These are phyloP conservation scores for Ophion slaviceki DNA, from an alignment of 2,888 invertebrate species.

Conservation along the genomic window DNA sequence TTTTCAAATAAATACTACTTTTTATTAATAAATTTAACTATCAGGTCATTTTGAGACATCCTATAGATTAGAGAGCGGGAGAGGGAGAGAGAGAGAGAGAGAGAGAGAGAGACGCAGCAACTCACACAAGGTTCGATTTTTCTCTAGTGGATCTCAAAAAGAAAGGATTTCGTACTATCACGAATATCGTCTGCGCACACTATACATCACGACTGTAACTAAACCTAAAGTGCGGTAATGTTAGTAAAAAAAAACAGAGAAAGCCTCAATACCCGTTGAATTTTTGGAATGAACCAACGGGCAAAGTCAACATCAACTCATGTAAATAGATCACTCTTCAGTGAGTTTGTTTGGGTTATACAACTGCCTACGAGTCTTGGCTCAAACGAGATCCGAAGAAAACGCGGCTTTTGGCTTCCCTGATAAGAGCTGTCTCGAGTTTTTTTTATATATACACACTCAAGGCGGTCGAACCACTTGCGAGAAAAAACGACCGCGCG, in stretches of 20 bases:
- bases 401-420: background rate
- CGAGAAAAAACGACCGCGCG: background rate
- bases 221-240: no score
- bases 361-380: background rate
- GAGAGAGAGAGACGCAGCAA: no score
- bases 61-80: background rate
- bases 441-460: background rate
- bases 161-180: background rate
- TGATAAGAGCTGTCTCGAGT: background rate
- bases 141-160: background rate
- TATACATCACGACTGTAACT: no score
- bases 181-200: no score
- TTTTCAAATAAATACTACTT: no score
- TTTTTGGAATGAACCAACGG: background rate
- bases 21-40: no score
- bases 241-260: background rate
- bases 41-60: no score
- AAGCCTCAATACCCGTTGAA: background rate
- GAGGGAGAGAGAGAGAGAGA: no score
- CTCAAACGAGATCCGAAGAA: background rate
- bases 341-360: background rate
- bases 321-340: background rate
- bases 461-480: background rate
- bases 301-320: background rate
- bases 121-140: no score